phyloP scores from a whole-genome alignment of 2,113 vertebrate species.

The Burhinus bistriatus region DNA sequence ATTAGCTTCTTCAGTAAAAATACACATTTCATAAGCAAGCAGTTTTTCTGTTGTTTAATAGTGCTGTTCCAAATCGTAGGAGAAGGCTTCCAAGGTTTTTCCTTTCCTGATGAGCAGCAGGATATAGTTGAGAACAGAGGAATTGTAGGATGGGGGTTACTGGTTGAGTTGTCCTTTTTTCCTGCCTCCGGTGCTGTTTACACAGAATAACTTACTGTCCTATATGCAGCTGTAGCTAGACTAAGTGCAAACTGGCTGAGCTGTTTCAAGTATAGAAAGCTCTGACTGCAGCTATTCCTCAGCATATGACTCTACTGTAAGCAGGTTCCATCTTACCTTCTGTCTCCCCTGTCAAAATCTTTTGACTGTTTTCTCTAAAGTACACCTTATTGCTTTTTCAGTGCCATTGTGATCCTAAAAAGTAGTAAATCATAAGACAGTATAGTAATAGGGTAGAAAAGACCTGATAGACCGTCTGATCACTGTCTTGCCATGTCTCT shows the following conservation, averaged over 20 bases:
- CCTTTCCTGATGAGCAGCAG: not conserved
- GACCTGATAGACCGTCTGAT: not conserved
- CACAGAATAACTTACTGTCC: not conserved
- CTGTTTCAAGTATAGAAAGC: not conserved
- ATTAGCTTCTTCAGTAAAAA: not conserved
- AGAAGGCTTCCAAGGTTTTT: not conserved
- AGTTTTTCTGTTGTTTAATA: not conserved
- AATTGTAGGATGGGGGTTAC: not conserved
- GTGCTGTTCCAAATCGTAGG: not conserved
- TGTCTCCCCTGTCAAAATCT: not conserved
- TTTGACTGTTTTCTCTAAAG: not conserved
- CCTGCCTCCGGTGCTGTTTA: not conserved
- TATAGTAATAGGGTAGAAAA: rapidly evolving
- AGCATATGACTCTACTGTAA: not conserved
- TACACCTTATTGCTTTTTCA: not conserved
- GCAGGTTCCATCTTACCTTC: not conserved
- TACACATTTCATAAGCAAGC: not conserved
- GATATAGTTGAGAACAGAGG: not conserved
- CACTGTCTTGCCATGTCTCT: not conserved
- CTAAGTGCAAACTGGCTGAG: not conserved
- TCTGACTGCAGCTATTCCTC: not conserved
- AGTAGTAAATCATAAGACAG: not conserved
- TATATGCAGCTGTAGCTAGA: not conserved
- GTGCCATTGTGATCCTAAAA: not conserved
- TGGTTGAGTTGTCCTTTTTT: not conserved